Evolutionary conservation across 64 coral and sea anemone species (phyloP).

Genomic region (Anthopleura sola): DNA sequence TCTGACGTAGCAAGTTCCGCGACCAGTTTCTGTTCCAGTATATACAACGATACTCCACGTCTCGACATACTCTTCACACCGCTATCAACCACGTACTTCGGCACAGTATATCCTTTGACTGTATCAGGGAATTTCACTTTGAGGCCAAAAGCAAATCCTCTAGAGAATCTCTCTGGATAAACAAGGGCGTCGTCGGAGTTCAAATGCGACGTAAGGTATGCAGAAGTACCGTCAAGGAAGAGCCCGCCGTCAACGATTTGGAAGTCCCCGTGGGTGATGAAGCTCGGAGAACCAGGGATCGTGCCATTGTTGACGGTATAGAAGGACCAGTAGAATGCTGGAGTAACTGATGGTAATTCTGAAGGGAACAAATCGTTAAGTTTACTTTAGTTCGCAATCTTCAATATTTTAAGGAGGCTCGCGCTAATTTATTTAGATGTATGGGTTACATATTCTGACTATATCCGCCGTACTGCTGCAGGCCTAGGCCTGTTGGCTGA

Average conservation of each 20-base stretch:
- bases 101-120: constrained; percentile 37
- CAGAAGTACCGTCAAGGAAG: constrained; percentile 65
- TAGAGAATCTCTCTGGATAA: constrained; percentile 52
- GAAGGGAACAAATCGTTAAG: neutral
- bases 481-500: no score
- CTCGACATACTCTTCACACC: constrained; percentile 70
- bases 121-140: constrained; percentile 63
- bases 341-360: constrained; percentile 69
- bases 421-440: no score
- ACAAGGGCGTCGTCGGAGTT: constrained; percentile 41
- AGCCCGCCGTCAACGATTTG: constrained; percentile 65
- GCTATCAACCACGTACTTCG: constrained; percentile 72
- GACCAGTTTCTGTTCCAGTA: constrained; percentile 78
- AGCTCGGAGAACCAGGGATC: constrained; percentile 52
- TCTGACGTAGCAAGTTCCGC: constrained; percentile 64
- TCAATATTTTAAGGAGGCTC: no score
- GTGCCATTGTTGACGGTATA: constrained; percentile 44
- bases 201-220: constrained; percentile 59
- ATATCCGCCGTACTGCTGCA: no score
- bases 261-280: constrained; percentile 64
- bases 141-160: constrained; percentile 54
- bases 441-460: no score
- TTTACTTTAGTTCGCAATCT: neutral
- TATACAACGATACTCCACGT: constrained; percentile 79
- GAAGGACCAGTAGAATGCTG: constrained; percentile 78